These are phyloP conservation scores for Amblyjoppa fuscipennis DNA, from an alignment of 2,888 invertebrate species.

Conservation along the genomic window DNA sequence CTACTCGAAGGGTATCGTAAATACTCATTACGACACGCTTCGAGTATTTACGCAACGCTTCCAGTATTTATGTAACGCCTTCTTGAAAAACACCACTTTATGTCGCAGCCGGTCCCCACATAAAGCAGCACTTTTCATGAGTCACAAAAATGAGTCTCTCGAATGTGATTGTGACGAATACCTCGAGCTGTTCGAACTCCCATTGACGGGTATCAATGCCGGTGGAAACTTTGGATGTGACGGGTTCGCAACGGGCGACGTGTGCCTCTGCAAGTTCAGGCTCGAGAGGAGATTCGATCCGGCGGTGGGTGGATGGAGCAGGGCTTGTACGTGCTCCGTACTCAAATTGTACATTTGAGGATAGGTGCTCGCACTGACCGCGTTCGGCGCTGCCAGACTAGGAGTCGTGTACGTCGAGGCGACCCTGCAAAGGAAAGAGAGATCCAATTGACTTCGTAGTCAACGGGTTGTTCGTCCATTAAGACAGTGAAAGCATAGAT, in stretches of 20 bases:
- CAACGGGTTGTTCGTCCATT: constrained; percentile 50
- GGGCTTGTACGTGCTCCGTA: constrained; percentile 83
- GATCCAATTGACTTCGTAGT: constrained; percentile 57
- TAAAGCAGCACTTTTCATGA: too few relatives aligned
- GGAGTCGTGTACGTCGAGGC: constrained; percentile 85
- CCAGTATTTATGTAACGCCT: too few relatives aligned
- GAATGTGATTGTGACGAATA: constrained; percentile 48
- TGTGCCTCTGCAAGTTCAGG: constrained; percentile 83
- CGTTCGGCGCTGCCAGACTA: constrained; percentile 81
- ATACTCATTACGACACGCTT: too few relatives aligned
- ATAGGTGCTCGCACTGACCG: constrained; percentile 82
- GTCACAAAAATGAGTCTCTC: background rate
- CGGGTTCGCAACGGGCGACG: constrained; percentile 82
- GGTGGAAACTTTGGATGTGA: constrained; percentile 86
- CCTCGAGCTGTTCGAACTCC: constrained; percentile 80
- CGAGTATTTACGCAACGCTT: too few relatives aligned
- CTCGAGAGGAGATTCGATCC: constrained; percentile 82
- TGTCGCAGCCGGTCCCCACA: too few relatives aligned
- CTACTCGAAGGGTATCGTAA: too few relatives aligned
- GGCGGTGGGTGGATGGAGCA: constrained; percentile 83
- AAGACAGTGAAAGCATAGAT: constrained; percentile 40
- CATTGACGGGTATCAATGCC: constrained; percentile 86
- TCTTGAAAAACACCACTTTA: too few relatives aligned
- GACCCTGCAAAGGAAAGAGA: constrained; percentile 83
- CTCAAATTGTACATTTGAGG: constrained; percentile 86